Percentiles rank a stretch among this genome's conserved stretches.
Evolutionary conservation across 2,797 vertebrate genomes (phyloP).

Genomic region (Champsocephalus gunnari): DNA sequence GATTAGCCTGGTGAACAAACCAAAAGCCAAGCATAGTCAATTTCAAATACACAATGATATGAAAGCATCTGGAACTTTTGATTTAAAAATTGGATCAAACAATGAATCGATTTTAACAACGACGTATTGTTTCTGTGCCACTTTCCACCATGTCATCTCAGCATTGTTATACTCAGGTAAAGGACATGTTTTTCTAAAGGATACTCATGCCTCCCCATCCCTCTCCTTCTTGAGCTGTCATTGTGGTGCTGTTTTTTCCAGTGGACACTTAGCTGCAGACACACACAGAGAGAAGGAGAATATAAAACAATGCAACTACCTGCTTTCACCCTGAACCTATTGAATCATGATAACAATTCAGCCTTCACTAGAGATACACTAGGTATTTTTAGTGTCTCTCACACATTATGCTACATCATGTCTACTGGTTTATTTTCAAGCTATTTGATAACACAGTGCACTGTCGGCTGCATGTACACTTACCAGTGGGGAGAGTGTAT

Average conservation of each 20-base stretch:
- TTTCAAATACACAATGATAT: too few species aligned
- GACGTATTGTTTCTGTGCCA: not conserved
- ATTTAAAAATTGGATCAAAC: not conserved
- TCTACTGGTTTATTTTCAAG: not conserved
- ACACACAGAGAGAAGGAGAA: slow-evolving; percentile 13
- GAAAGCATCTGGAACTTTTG: not conserved
- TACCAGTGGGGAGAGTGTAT: slow-evolving; percentile 45
- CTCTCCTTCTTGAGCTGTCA: slow-evolving; percentile 79
- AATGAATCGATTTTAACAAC: not conserved
- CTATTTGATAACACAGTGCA: not conserved
- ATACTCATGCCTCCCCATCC: slow-evolving; percentile 81
- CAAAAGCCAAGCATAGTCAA: not conserved
- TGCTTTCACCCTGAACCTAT: not conserved
- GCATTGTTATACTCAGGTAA: not conserved
- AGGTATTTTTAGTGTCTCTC: not conserved
- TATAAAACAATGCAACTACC: not conserved
- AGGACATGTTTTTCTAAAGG: slow-evolving; percentile 60
- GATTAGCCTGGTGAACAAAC: not conserved
- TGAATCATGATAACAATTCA: not conserved
- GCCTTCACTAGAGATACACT: not conserved
- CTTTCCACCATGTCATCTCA: not conserved
- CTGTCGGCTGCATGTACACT: slow-evolving; percentile 1
- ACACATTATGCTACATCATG: not conserved
- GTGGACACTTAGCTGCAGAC: slow-evolving; percentile 73
- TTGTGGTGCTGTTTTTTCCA: slow-evolving; percentile 62